Percentiles rank a stretch among this genome's conserved stretches.
Evolutionary conservation across 2,113 vertebrate genomes (phyloP).

Genomic region (Pteropus alecto): DNA sequence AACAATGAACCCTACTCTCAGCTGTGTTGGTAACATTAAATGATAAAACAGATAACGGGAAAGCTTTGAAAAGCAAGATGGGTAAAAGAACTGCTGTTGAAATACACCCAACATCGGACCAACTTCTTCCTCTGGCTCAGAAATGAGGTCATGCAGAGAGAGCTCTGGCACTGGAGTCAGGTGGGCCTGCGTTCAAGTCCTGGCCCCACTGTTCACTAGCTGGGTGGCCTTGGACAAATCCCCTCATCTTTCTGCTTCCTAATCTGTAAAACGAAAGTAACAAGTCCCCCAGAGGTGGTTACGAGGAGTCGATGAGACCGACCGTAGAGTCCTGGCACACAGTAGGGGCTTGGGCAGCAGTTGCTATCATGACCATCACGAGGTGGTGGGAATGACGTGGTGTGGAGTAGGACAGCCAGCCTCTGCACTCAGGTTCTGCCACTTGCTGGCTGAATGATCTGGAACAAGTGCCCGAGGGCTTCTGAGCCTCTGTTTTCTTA

Average conservation of each 20-base stretch:
- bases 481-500: neutral
- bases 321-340: neutral
- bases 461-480: neutral
- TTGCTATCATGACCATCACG: rapidly evolving
- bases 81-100: neutral
- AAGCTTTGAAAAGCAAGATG: neutral
- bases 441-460: neutral
- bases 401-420: neutral
- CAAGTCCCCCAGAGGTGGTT: neutral
- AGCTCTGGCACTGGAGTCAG: neutral
- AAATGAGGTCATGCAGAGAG: neutral
- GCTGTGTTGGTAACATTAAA: neutral
- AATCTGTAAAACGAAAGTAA: neutral
- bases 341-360: neutral
- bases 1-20: neutral
- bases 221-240: neutral
- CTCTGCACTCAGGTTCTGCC: neutral
- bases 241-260: neutral
- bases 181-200: neutral
- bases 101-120: neutral
- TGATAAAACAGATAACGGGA: neutral
- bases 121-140: neutral
- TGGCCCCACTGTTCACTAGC: neutral
- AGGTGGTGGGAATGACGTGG: neutral
- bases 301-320: neutral